A percentile compares a stretch with the other conserved stretches of the same genome.
These are phyloP conservation scores for Pseudocheirus occidentalis DNA, from an alignment of 2,797 vertebrate species.

Conservation along the genomic window DNA sequence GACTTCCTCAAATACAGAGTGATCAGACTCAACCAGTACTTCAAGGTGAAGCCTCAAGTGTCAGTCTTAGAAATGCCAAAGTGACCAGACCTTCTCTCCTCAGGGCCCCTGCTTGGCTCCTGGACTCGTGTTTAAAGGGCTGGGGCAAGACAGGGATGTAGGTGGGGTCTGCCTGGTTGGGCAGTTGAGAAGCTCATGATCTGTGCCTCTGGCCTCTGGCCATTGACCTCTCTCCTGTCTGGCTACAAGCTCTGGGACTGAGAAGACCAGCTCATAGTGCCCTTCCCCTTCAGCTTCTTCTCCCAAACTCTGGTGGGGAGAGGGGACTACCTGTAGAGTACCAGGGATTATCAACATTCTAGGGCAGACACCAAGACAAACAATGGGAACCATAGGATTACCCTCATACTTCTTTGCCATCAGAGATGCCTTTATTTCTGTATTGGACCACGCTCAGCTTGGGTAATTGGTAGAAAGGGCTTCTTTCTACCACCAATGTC, in stretches of 20 bases:
- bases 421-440: slow-evolving; percentile 53
- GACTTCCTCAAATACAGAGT: slow-evolving; percentile 96
- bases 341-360: neutral
- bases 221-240: slow-evolving; percentile 44
- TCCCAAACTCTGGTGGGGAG: neutral
- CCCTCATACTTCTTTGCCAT: slow-evolving; percentile 3
- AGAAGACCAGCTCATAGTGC: neutral
- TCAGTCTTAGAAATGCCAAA: slow-evolving; percentile 91
- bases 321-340: slow-evolving; percentile 56
- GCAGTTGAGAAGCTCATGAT: slow-evolving; percentile 32
- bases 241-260: slow-evolving; percentile 25
- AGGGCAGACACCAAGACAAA: neutral
- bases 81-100: slow-evolving; percentile 79
- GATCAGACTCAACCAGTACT: slow-evolving; percentile 96
- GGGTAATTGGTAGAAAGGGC: slow-evolving; percentile 18
- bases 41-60: slow-evolving; percentile 93
- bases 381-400: neutral
- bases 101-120: neutral
- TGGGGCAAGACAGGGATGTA: slow-evolving; percentile 60
- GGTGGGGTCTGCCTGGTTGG: slow-evolving; percentile 23
- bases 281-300: slow-evolving; percentile 19
- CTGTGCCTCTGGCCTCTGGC: neutral
- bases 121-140: neutral
- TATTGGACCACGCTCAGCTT: slow-evolving; percentile 29
- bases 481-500: slow-evolving; percentile 54